Conservation (phyloP, 2,797 vertebrate species). For the Acanthurus tractus region DNA sequence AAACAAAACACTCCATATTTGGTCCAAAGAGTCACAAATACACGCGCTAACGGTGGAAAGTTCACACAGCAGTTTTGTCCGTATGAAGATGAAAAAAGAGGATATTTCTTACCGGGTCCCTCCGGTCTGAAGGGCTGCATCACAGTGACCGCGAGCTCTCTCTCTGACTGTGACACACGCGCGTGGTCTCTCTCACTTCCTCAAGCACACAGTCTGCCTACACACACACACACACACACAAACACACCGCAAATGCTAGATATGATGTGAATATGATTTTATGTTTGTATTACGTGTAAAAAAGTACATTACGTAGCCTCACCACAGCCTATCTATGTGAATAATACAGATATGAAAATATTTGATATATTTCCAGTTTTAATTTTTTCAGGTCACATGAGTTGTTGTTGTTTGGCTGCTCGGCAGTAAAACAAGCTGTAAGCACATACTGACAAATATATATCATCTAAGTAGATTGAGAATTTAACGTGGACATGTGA, state of each 20-base stretch:
- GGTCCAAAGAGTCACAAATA: not conserved
- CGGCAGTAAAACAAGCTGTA: too few relatives aligned
- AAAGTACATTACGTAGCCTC: too few relatives aligned
- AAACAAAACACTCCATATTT: not conserved
- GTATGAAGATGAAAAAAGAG: not conserved
- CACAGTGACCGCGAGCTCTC: not conserved
- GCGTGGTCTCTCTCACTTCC: not conserved
- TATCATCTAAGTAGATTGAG: too few relatives aligned
- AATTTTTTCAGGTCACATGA: too few relatives aligned
- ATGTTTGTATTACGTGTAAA: too few relatives aligned
- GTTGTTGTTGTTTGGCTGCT: too few relatives aligned
- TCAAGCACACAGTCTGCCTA: not conserved
- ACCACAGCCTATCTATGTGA: too few relatives aligned
- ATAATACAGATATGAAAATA: too few relatives aligned
- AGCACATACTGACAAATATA: too few relatives aligned
- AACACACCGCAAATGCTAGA: not conserved
- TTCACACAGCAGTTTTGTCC: not conserved
- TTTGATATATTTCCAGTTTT: too few relatives aligned
- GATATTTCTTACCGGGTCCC: slow-evolving; percentile 43
- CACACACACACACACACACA: not conserved
- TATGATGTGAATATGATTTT: too few relatives aligned
- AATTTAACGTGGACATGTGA: too few relatives aligned
- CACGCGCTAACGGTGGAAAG: not conserved
- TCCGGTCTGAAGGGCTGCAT: slow-evolving; percentile 21
- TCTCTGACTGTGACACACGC: not conserved